Percentiles rank a stretch among this genome's conserved stretches.
phyloP scores from a whole-genome alignment of 2,113 vertebrate genomes.

The Synchiropus splendidus region DNA sequence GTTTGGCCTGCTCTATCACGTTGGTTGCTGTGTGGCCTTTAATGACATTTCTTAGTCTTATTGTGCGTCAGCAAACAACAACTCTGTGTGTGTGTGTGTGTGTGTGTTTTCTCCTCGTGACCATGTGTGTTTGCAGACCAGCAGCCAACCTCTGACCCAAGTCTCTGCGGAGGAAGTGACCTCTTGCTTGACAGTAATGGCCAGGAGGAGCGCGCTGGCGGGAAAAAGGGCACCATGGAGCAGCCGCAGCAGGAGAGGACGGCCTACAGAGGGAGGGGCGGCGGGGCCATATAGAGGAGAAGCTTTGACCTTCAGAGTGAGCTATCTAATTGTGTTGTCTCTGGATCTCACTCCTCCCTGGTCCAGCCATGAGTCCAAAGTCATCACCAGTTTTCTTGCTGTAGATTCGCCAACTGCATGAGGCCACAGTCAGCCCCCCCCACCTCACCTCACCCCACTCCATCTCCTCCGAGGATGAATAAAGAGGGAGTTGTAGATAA shows the following conservation, averaged over 20 bases:
- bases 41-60: constrained; percentile 61
- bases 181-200: constrained; percentile 34
- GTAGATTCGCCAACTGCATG: no score
- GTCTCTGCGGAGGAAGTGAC: constrained; percentile 32
- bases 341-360: no score
- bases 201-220: constrained; percentile 6
- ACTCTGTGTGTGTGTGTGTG: constrained; percentile 16
- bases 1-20: constrained; percentile 54
- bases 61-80: constrained; percentile 37
- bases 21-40: constrained; percentile 64
- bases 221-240: constrained; percentile 3
- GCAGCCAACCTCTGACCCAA: constrained; percentile 45
- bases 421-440: no score
- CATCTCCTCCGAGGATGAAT: background rate
- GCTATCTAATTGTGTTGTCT: background rate
- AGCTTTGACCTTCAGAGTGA: constrained; percentile 14
- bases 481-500: background rate
- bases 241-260: constrained; percentile 25
- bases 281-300: background rate
- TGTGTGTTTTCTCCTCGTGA: constrained; percentile 6
- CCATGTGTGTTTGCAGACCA: constrained; percentile 34
- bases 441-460: background rate
- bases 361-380: no score
- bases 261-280: constrained; percentile 10
- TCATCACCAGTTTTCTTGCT: no score